Evolutionary conservation across 2,113 vertebrate genomes (phyloP).

Genomic region (Corapipo altera): DNA sequence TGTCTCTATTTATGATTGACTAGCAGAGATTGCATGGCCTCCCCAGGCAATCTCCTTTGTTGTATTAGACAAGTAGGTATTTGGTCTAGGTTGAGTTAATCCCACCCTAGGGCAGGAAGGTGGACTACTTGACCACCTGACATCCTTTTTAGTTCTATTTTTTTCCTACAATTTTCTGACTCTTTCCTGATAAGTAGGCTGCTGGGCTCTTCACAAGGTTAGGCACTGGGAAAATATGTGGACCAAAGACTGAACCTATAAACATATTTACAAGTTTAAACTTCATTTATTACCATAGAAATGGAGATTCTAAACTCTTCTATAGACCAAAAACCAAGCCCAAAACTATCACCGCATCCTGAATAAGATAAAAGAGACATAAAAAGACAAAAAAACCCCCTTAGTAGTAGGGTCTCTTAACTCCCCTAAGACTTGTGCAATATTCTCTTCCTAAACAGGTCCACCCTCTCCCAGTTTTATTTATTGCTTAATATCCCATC

Average conservation of each 20-base stretch:
- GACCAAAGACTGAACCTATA: background rate
- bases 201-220: background rate
- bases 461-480: background rate
- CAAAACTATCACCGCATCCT: background rate
- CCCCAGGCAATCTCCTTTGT: slow-evolving; percentile 22
- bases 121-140: slow-evolving; percentile 40
- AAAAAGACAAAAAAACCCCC: background rate
- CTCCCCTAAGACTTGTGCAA: background rate
- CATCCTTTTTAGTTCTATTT: slow-evolving; percentile 1
- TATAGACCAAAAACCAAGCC: background rate
- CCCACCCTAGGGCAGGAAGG: slow-evolving; percentile 5
- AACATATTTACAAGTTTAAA: background rate
- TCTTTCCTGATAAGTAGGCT: background rate
- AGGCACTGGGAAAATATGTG: background rate
- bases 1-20: slow-evolving; percentile 64
- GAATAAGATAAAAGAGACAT: background rate
- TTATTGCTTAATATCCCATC: background rate
- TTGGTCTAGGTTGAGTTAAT: slow-evolving; percentile 50
- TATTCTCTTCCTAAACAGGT: background rate
- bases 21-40: slow-evolving; percentile 15
- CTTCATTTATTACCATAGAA: background rate
- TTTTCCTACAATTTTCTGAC: background rate
- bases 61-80: slow-evolving; percentile 47
- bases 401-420: background rate
- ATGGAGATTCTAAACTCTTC: background rate